These are phyloP conservation scores for Holacanthus passer DNA, from an alignment of 2,113 vertebrate genomes.

Conservation along the genomic window DNA sequence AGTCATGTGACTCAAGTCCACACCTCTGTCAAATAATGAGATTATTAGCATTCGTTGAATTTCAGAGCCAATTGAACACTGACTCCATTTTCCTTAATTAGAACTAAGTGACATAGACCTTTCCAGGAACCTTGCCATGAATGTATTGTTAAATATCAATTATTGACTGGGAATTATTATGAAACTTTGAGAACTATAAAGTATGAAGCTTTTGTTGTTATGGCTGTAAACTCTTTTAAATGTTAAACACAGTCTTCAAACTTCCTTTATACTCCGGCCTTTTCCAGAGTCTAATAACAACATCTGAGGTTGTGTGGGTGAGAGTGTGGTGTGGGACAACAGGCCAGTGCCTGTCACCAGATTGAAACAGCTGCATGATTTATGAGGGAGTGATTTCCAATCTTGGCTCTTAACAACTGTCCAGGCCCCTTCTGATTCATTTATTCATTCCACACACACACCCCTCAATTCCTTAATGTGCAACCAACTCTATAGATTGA, in stretches of 20 bases:
- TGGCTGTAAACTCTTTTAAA: not conserved
- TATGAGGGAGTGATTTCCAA: slow-evolving; percentile 18
- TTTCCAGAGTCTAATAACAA: not conserved
- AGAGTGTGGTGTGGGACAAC: not conserved
- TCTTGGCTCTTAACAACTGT: slow-evolving; percentile 23
- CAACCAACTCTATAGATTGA: not conserved
- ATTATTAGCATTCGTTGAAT: too few relatives aligned
- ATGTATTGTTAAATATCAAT: not conserved
- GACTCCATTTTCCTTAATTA: not conserved
- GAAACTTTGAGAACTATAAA: not conserved
- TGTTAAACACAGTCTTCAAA: not conserved
- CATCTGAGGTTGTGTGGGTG: not conserved
- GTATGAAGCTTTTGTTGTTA: not conserved
- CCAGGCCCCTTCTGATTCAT: slow-evolving; percentile 2
- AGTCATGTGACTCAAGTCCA: too few relatives aligned
- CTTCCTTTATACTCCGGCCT: not conserved
- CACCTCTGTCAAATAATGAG: too few relatives aligned
- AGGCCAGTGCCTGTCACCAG: slow-evolving; percentile 7
- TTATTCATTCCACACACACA: not conserved
- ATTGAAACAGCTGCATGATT: slow-evolving; percentile 21
- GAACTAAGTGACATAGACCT: not conserved
- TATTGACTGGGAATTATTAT: not conserved
- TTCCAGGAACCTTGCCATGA: not conserved
- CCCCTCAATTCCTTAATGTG: not conserved
- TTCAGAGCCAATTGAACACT: not conserved